Evolutionary conservation across 1,140 invertebrate genomes (phyloP).

Genomic region (Armadillidium nasatum): DNA sequence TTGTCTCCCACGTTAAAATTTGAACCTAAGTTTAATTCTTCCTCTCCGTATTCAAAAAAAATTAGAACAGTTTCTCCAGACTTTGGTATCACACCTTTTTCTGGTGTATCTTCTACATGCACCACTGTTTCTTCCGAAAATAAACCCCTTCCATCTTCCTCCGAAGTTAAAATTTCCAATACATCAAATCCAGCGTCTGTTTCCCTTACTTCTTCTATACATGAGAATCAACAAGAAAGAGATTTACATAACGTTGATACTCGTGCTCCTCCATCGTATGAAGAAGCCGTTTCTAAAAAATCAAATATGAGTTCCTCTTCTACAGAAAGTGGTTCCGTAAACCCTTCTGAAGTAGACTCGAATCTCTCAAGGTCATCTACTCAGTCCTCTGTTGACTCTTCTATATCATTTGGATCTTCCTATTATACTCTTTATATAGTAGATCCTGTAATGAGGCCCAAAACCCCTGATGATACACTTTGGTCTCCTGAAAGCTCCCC

Average conservation of each 20-base stretch:
- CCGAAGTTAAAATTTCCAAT: too few relatives aligned
- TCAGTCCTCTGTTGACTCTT: constrained; percentile 32
- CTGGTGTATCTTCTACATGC: too few relatives aligned
- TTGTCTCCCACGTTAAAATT: too few relatives aligned
- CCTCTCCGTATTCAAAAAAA: too few relatives aligned
- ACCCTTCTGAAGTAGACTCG: background rate
- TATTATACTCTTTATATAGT: constrained; percentile 40
- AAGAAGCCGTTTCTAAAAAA: background rate
- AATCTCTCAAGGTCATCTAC: constrained; percentile 30
- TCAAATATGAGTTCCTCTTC: background rate
- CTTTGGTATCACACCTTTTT: too few relatives aligned
- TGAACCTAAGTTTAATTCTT: too few relatives aligned
- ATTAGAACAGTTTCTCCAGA: too few relatives aligned
- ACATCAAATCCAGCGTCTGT: background rate
- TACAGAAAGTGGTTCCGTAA: background rate
- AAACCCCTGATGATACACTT: constrained; percentile 32
- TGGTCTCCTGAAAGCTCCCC: constrained; percentile 37
- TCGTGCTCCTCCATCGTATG: constrained; percentile 21
- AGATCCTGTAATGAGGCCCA: constrained; percentile 33
- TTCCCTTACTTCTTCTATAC: background rate
- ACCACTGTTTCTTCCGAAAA: too few relatives aligned
- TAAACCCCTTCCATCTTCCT: too few relatives aligned
- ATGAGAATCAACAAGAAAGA: background rate
- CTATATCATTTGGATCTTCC: constrained; percentile 40
- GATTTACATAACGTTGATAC: background rate